Evolutionary conservation across 1,140 invertebrate genomes (phyloP), one percentile per base, ranked within the genome.

Genomic region (Brachystomella parvula): DNA sequence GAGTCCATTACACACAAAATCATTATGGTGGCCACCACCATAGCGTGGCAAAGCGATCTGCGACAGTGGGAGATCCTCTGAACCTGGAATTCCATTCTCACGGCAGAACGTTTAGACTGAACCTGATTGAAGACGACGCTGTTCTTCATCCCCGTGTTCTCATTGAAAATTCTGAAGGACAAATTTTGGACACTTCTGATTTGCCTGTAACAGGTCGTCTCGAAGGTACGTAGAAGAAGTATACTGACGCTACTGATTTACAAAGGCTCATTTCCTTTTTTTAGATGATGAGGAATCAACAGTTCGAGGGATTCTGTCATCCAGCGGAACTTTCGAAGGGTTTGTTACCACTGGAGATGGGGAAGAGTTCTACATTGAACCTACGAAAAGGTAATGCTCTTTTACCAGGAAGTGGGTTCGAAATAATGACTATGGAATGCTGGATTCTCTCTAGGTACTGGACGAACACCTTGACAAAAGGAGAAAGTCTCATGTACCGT

Each of bases 241-340:
- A 12, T 33, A 32, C 68, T 17, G 19, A 47, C 60, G 24, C 12
- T 26, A 60, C 60, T 53, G 30, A 32, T n/a, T n/a, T 39, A 19
- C 19, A 39, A 19, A 39, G 35, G 19, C 35, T 39, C 30, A 19
- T 61, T 60, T 30, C 64, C 63, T 57, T 67, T 66, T 66, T 84
- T 84, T 24, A 92, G 89, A 87, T 81, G 90, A 92, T 73, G 88
- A 90, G 62, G 80, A 81, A n/a, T 86, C 90, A n/a, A 76, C 83
- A 61, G 90, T 94, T 30, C 86, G 90, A 74, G 93, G 92, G 28
- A 80, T 95, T 65, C 82, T 96, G 56, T 94, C 91, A 63, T 80
- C 83, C 56, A 87, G 92, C 60, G 93, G 93, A 64, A 80, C 93
- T 28, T 91, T 96, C 76, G 92, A 96, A 76, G 93, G 92, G 21